Base-by-base conservation (phyloP, 1,140 invertebrate genomes). In the Carposina sasakii region DNA sequence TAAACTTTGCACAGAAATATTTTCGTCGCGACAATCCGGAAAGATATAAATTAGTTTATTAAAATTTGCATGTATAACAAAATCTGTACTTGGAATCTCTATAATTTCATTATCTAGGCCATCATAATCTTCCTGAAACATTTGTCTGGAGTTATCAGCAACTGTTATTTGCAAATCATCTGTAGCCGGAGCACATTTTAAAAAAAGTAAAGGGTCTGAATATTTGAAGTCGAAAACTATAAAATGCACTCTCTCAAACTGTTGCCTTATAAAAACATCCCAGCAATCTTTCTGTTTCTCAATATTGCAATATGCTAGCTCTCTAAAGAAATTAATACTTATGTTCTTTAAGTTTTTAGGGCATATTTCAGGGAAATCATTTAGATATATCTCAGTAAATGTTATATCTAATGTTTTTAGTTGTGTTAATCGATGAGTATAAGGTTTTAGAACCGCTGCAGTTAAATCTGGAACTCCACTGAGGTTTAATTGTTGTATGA, bases 321-420 rank as follows among this genome's bases (percentile, higher is more conserved):
- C 40, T 28, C 47, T 57, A n/a, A 57, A 61, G 41, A 52, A 61
- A 22, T 61, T 61, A 16, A 61, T 57, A 21, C 40, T 51, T 0
- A 61, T 47, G 9, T 48, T 57, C 23, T 54, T 48, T 21, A 61
- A 48, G 31, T 13, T 43, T 16, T 19, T 8, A 5, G 54, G 48
- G 19, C 59, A 61, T 16, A 61, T 48, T n/a, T 57, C 20, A 16
- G 13, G 28, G 9, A 61, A 33, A 26, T 61, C 51, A 5, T 37
- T 13, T 47, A 61, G 30, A 33, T 52, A 61, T 10, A 61, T 54
- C n/a, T 57, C 44, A 8, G 59, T 61, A 28, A 52, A 61, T 1
- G 54, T 54, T 8, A 61, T 19, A 17, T 61, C 59, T 19, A 61
- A 31, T n/a, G 36, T 48, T 43, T 46, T 48, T 23, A 61, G 22